phyloP scores from a whole-genome alignment of 1,140 invertebrate genomes.

The Cotesia chilonis region DNA sequence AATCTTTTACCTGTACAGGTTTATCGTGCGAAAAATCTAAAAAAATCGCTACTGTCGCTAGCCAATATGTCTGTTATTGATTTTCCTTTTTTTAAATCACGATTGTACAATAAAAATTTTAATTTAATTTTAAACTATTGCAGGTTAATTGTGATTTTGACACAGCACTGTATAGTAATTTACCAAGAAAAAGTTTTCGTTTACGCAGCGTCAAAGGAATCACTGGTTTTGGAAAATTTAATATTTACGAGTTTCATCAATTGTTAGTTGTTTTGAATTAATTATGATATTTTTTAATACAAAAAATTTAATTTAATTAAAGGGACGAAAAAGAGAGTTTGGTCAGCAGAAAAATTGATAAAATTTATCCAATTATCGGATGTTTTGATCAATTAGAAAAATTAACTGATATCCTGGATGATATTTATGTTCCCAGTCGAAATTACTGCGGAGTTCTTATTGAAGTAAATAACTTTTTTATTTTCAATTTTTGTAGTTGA shows the following conservation, averaged over 20 bases:
- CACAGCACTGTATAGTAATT: slow-evolving; percentile 70
- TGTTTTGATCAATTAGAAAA: slow-evolving; percentile 52
- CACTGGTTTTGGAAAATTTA: slow-evolving; percentile 66
- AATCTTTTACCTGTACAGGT: slow-evolving; percentile 76
- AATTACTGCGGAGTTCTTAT: slow-evolving; percentile 54
- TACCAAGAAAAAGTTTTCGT: slow-evolving; percentile 67
- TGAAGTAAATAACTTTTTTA: slow-evolving; percentile 45
- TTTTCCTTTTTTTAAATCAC: not conserved
- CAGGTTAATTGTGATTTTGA: slow-evolving; percentile 73
- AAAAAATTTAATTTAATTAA: not conserved
- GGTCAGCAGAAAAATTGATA: not conserved
- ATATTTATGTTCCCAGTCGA: slow-evolving; percentile 46
- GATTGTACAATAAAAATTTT: not conserved
- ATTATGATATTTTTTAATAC: too few species aligned
- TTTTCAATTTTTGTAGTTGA: too few species aligned
- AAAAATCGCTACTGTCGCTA: slow-evolving; percentile 35
- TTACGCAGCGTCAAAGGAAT: slow-evolving; percentile 64
- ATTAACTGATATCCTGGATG: slow-evolving; percentile 52
- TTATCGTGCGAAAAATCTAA: slow-evolving; percentile 69
- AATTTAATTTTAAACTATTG: slow-evolving; percentile 3
- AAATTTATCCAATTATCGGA: slow-evolving; percentile 50
- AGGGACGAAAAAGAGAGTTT: slow-evolving; percentile 18
- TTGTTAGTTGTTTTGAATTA: not conserved
- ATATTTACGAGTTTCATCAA: slow-evolving; percentile 67
- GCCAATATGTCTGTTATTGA: slow-evolving; percentile 39